Evolutionary conservation across 2,797 vertebrate genomes (phyloP).

Genomic region (Tamandua tetradactyla): DNA sequence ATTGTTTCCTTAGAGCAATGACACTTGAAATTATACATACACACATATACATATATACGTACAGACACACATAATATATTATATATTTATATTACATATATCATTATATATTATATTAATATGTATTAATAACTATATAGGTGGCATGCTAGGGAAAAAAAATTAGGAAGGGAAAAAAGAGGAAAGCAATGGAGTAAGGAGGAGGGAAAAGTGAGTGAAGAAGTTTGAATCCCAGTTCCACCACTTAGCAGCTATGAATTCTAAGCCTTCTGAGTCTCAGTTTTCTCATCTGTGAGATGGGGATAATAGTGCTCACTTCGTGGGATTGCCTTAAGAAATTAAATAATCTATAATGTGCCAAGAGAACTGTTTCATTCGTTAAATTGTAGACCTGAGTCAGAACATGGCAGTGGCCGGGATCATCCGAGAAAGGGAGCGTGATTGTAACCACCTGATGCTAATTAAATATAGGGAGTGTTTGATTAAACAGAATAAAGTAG

Average conservation of each 20-base stretch:
- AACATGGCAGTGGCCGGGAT: neutral
- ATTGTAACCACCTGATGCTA: neutral
- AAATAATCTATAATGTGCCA: neutral
- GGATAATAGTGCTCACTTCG: neutral
- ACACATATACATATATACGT: no score
- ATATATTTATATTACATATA: no score
- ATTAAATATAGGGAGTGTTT: neutral
- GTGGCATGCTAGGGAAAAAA: neutral
- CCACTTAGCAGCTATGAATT: neutral
- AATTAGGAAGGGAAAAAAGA: neutral
- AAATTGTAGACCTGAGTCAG: neutral
- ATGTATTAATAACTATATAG: neutral
- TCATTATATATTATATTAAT: no score
- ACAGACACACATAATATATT: no score
- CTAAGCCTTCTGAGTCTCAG: neutral
- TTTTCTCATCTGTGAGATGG: slow-evolving; percentile 12
- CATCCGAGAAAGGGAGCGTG: neutral
- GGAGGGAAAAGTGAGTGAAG: neutral
- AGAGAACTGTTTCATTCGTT: neutral
- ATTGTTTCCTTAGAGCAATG: neutral
- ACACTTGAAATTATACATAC: no score
- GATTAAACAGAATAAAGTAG: neutral
- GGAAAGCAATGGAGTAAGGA: neutral
- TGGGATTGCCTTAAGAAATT: neutral
- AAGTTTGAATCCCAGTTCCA: neutral